phyloP scores from a whole-genome alignment of 2,888 invertebrate species.

The Volucella inflata region DNA sequence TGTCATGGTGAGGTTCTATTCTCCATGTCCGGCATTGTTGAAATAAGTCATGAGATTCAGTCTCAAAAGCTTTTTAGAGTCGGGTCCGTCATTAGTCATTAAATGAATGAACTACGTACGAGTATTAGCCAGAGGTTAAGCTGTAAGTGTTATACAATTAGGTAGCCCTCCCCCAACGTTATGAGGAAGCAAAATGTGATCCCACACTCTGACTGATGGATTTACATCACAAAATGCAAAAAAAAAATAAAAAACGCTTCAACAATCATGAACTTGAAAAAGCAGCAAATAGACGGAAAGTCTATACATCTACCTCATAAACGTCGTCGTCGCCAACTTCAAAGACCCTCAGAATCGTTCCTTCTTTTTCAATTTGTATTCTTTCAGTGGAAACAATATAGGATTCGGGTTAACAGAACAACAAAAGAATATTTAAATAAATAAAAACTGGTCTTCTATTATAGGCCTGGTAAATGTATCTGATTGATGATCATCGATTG shows the following conservation, averaged over 20 bases:
- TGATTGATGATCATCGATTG: slow-evolving; percentile 63
- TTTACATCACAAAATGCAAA: slow-evolving; percentile 56
- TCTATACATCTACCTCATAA: slow-evolving; percentile 35
- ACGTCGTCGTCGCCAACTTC: slow-evolving; percentile 56
- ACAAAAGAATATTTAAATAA: slow-evolving; percentile 4
- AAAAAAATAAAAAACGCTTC: slow-evolving; percentile 40
- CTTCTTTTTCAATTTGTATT: slow-evolving; percentile 19
- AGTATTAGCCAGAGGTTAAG: slow-evolving; percentile 55
- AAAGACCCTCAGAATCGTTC: slow-evolving; percentile 49
- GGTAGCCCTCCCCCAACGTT: neutral
- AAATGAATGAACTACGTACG: slow-evolving; percentile 59
- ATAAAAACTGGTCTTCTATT: slow-evolving; percentile 37
- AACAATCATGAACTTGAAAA: slow-evolving; percentile 66
- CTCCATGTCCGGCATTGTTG: slow-evolving; percentile 32
- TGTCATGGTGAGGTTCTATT: neutral
- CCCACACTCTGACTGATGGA: slow-evolving; percentile 67
- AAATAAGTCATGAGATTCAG: slow-evolving; percentile 6
- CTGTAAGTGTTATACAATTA: neutral
- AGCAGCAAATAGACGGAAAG: slow-evolving; percentile 49
- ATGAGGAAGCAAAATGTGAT: neutral
- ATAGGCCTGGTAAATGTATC: slow-evolving; percentile 31
- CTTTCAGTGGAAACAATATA: slow-evolving; percentile 13
- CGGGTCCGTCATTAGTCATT: slow-evolving; percentile 45
- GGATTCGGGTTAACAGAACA: slow-evolving; percentile 31
- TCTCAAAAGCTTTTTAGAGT: slow-evolving; percentile 28